Base-by-base conservation (phyloP, 2,888 invertebrate genomes). In the Cetonia aurata region DNA sequence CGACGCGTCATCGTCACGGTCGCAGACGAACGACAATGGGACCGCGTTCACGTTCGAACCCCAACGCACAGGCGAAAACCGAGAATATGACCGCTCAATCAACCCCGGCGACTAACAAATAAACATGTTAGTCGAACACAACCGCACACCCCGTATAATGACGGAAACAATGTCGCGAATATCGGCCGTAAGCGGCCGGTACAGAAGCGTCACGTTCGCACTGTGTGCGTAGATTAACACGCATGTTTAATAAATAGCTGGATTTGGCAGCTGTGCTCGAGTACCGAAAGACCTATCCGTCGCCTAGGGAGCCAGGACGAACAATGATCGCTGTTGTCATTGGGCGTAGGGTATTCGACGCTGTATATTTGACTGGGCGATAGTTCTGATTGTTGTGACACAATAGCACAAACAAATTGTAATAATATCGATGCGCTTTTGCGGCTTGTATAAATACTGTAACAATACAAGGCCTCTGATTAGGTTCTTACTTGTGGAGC, bases 241-340 rank as follows among this genome's bases (percentile, higher is more conserved):
- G 84, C 84, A 85, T 85, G 85, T 85, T 84, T 85, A 85, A 85
- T 84, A 85, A 85, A 85, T 85, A 85, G 84, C 83, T 76, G 81
- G 83, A 83, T 83, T 78, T 83, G 83, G 82, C 84, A 84, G 84
- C 84, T 84, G 84, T 80, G 78, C 77, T 81, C 79, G 78, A 80
- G 81, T 79, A 76, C 79, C 81, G 77, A 62, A 75, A 73, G 69
- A 72, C 74, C 71, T 66, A 69, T 73, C 59, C 72, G 31, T 59
- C 73, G 52, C 52, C 42, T 42, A 60, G 46, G 19, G 42, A 62
- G 25, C 71, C 66, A 44, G 44, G 19, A 25, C 42, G 33, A 71
- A 13, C 55, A 15, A 37, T 55, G 46, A 13, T 46, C 52, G 67
- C 50, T 15, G 42, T 41, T 42, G 31, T 12, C 13, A 15, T 3